phyloP scores from a whole-genome alignment of 2,888 invertebrate genomes.

The Calliopum simillimum region DNA sequence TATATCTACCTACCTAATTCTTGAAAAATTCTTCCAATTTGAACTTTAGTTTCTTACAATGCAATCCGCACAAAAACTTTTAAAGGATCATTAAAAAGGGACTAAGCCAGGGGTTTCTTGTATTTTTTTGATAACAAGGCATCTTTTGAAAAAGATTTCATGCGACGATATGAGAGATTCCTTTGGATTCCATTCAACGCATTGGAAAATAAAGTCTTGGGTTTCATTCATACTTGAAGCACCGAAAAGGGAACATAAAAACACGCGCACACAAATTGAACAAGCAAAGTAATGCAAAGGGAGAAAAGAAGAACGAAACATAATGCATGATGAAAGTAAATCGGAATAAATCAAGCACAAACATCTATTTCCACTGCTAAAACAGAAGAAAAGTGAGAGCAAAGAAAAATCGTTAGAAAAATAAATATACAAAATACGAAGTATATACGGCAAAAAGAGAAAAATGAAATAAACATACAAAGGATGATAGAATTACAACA shows the following conservation, averaged over 20 bases:
- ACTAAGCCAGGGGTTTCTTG: no score
- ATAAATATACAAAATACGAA: background rate
- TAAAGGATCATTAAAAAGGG: no score
- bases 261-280: background rate
- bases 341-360: background rate
- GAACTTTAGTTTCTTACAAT: no score
- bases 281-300: background rate
- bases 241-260: background rate
- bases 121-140: no score
- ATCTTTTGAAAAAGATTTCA: no score
- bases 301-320: conserved; percentile 15
- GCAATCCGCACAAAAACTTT: no score
- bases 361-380: conserved; percentile 18
- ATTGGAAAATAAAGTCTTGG: background rate
- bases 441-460: background rate
- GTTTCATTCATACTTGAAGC: conserved; percentile 2
- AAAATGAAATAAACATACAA: conserved; percentile 15
- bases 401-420: conserved; percentile 6
- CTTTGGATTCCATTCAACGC: background rate
- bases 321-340: background rate
- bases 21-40: no score
- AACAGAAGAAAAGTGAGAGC: background rate
- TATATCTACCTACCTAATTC: no score
- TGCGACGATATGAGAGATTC: no score
- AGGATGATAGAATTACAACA: background rate